Base-by-base conservation (phyloP, 92 coral and sea anemone species). In the Siderastrea siderea region DNA sequence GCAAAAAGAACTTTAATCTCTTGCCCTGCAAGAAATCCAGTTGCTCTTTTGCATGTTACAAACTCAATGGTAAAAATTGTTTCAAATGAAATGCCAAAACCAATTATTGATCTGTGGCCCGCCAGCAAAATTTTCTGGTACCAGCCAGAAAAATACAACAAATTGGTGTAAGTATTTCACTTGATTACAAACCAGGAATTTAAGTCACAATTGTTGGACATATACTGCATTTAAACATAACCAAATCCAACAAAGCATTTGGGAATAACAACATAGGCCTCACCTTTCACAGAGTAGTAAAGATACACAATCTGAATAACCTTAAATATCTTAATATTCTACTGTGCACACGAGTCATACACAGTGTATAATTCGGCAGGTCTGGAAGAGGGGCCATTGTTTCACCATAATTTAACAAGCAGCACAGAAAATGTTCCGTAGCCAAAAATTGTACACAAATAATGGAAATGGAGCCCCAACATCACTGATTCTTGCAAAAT, bases 261-360 rank as follows among this genome's bases (percentile, higher is more conserved):
- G 10, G 15, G 15, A 47, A n/a, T 43, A 55, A 57, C 5, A 14
- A 43, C 14, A n/a, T 26, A 8, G 13, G 26, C 13, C 52, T 15
- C 65, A 58, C 43, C 67, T 57, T 58, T 43, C 13, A 57, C 48
- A 57, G 53, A 5, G 59, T 15, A 1, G 13, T 11, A 58, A 44
- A 60, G 13, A 26, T 26, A 26, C 38, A 26, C 38, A 26, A 26
- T 26, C 68, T 60, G 0, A 59, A 77, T 58, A n/a, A 44, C 13
- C 62, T 44, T 59, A 59, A 45, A 61, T 79, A 79, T n/a, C 55
- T 19, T 65, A 61, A 78, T 64, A 67, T 62, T 61, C 57, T 60
- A 48, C 62, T 14, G 9, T 62, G 45, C 16, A 43, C 4, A 3
- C 11, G 1, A 45, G 38, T 26, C 38, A 26, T 26, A 26, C 38